Evolutionary conservation across 2,797 vertebrate genomes (phyloP).

Genomic region (Lutjanus campechanus): DNA sequence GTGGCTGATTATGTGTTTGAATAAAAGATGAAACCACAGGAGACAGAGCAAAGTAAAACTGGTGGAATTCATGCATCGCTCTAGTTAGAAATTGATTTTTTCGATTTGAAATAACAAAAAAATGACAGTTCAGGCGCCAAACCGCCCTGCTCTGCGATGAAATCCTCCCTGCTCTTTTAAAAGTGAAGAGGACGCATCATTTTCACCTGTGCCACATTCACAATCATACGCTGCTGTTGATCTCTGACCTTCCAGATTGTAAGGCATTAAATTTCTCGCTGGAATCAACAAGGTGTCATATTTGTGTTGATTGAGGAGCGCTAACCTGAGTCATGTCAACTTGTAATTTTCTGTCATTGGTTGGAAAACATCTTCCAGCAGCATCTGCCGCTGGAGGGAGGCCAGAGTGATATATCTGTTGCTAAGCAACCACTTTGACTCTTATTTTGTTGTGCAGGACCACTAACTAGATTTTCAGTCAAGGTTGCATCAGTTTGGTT

Average conservation of each 20-base stretch:
- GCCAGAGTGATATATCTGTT: conserved; percentile 77
- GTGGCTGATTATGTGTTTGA: conserved; percentile 10
- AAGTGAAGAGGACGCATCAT: background rate
- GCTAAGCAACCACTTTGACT: conserved; percentile 79
- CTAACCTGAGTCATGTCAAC: conserved; percentile 53
- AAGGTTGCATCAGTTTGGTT: conserved; percentile 74
- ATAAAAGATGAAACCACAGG: conserved; percentile 37
- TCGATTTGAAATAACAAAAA: conserved; percentile 5
- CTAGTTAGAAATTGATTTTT: conserved; percentile 4
- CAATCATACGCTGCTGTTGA: conserved; percentile 1
- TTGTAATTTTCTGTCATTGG: conserved; percentile 68
- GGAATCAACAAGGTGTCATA: background rate
- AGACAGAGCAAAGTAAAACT: conserved; percentile 13
- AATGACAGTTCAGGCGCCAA: background rate
- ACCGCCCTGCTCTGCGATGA: background rate
- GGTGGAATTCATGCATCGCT: conserved; percentile 24
- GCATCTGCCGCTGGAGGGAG: conserved; percentile 74
- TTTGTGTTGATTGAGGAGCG: conserved; percentile 34
- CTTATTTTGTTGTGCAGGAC: conserved; percentile 75
- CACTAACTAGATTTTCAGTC: conserved; percentile 71
- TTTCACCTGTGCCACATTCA: background rate
- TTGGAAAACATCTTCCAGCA: conserved; percentile 74
- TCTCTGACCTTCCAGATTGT: conserved; percentile 15
- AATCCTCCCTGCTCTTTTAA: conserved; percentile 8
- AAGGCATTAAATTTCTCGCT: background rate